Evolutionary conservation across 1,140 invertebrate genomes (phyloP), one percentile per base, ranked within the genome.

Genomic region (Procambarus virginalis): DNA sequence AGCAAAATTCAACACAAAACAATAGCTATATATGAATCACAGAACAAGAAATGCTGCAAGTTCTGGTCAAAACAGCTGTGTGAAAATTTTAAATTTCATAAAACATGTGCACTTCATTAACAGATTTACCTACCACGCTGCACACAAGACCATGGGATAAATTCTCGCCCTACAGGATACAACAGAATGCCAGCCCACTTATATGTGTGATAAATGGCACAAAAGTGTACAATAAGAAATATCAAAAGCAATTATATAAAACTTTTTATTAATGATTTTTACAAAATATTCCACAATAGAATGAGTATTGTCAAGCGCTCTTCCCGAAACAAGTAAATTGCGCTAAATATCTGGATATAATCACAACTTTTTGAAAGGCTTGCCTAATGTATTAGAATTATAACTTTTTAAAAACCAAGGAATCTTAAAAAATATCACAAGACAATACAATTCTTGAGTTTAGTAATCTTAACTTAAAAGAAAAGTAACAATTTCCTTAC

Each of bases 221-320:
- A 68, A 20, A 17, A 10, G n/a, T 17, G 17, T 68, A 68, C 64
- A 68, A 68, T 68, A 68, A 20, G 64, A 68, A 68, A n/a, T 68
- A 20, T 5, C 20, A 17, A 68, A 5, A 34, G 34, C 34, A 34
- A 55, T 9, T 64, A 64, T 64, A 64, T 64, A 64, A 64, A 73
- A 73, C 6, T 34, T 9, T 4, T 8, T 34, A 22, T 73, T 73
- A 73, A 34, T 20, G 22, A 73, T 34, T 73, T 17, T 34, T 34
- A 73, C n/a, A 73, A 73, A 73, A 73, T 73, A 73, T 20, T 73
- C n/a, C 8, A 73, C 22, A 73, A 73, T 10, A 10, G 17, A 34
- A 73, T 73, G 22, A 73, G 68, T 34, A 73, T 73, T 73, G 14
- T 73, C 68, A 73, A 73, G 68, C 68, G 34, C 22, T 73, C 20